phyloP scores from a whole-genome alignment of 2,113 vertebrate species.

The Perca fluviatilis region DNA sequence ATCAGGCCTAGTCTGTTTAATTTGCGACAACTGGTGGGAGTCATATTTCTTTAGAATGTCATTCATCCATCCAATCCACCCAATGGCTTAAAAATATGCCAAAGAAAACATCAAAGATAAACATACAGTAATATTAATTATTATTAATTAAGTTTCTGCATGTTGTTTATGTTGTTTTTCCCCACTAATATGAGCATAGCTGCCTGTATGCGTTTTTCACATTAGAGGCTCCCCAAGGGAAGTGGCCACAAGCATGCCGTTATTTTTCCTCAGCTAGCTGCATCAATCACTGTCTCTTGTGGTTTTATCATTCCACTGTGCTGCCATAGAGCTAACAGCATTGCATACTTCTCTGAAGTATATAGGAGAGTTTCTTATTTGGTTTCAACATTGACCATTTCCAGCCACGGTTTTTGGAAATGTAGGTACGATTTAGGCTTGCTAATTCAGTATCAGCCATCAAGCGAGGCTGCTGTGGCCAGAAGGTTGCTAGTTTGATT shows the following conservation, averaged over 20 bases:
- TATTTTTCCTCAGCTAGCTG: not conserved
- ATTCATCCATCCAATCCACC: not conserved
- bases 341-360: not conserved
- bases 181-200: not conserved
- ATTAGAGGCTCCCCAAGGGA: not conserved
- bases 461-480: not conserved
- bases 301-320: slow-evolving; percentile 28
- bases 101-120: not conserved
- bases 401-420: not conserved
- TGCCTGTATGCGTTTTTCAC: not conserved
- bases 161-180: not conserved
- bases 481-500: not conserved
- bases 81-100: not conserved
- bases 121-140: not conserved
- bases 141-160: not conserved
- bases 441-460: not conserved
- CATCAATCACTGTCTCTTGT: slow-evolving; percentile 24
- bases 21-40: not conserved
- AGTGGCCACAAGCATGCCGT: not conserved
- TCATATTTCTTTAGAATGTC: not conserved
- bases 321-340: slow-evolving; percentile 3
- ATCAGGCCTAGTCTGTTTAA: not conserved
- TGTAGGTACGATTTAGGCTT: not conserved
- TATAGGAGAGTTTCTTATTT: slow-evolving; percentile 12
- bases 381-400: not conserved